Conservation (phyloP, 2,888 invertebrate genomes). For the Andricus quercusramuli region DNA sequence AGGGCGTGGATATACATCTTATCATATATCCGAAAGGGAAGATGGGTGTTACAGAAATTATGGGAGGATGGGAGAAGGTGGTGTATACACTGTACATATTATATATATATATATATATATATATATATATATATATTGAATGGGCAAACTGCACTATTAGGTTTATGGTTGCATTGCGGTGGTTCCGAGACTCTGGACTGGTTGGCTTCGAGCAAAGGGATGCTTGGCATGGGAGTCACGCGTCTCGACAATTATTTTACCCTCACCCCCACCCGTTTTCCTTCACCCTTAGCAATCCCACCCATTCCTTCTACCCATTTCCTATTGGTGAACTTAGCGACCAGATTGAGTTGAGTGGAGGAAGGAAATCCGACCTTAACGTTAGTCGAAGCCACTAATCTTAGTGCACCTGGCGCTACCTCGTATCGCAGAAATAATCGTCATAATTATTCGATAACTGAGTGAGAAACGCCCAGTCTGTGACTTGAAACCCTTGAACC, state of each 20-base stretch:
- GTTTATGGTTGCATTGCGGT: conserved; percentile 75
- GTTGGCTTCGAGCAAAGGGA: conserved; percentile 63
- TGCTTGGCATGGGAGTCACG: conserved; percentile 75
- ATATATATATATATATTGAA: conserved; percentile 42
- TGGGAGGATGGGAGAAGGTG: conserved; percentile 36
- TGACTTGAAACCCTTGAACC: not conserved
- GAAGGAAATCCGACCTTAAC: conserved; percentile 57
- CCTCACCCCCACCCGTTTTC: conserved; percentile 42
- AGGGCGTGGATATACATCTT: conserved; percentile 14
- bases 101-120: conserved; percentile 34
- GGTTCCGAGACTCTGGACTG: conserved; percentile 64
- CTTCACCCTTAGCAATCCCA: conserved; percentile 5
- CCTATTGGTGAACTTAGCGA: conserved; percentile 57
- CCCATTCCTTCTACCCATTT: conserved; percentile 48
- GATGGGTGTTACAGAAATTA: conserved; percentile 46
- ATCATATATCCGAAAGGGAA: conserved; percentile 35
- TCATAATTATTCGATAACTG: conserved; percentile 64
- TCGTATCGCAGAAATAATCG: conserved; percentile 59
- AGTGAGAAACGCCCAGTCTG: conserved; percentile 28
- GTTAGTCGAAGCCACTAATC: conserved; percentile 64
- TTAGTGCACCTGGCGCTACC: conserved; percentile 64
- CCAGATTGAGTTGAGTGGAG: conserved; percentile 42
- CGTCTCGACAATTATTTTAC: conserved; percentile 74
- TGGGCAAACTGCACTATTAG: conserved; percentile 66
- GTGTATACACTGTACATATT: not conserved